A percentile compares a stretch with the other conserved stretches of the same genome.
Evolutionary conservation across 37 sponge, comb jelly and placozoan species (phyloP).

Genomic region (Ephydatia muelleri): DNA sequence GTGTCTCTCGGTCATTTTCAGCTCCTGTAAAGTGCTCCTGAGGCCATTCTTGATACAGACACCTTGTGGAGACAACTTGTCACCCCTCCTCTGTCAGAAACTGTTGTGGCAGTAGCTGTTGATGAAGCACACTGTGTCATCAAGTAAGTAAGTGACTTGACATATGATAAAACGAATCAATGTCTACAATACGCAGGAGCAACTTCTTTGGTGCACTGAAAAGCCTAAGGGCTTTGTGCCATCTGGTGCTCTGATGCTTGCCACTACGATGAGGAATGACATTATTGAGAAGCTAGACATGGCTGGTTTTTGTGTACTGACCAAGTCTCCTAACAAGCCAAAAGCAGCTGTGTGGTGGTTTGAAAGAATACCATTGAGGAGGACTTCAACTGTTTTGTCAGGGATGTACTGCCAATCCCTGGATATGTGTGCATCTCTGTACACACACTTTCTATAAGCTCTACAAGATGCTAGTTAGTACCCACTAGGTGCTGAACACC

Average conservation of each 20-base stretch:
- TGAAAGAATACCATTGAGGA: slow-evolving; percentile 10
- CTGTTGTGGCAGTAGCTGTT: slow-evolving; percentile 32
- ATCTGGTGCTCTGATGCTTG: slow-evolving; percentile 12
- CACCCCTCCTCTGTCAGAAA: not conserved
- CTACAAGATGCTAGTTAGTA: too few species aligned
- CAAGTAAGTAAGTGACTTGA: slow-evolving; percentile 37
- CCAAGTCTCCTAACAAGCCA: slow-evolving; percentile 30
- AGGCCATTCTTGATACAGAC: slow-evolving; percentile 26
- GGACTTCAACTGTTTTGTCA: too few species aligned
- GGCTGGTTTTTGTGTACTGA: slow-evolving; percentile 8
- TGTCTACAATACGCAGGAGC: slow-evolving; percentile 24
- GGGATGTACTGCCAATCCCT: too few species aligned
- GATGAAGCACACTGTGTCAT: slow-evolving; percentile 48
- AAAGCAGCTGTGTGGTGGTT: slow-evolving; percentile 30
- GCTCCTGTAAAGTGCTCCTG: slow-evolving; percentile 32
- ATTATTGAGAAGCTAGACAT: slow-evolving; percentile 27
- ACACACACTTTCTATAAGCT: too few species aligned
- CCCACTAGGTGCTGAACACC: too few species aligned
- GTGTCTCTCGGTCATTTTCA: not conserved
- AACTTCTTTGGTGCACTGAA: slow-evolving; percentile 26
- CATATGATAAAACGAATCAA: not conserved
- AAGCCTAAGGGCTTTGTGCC: slow-evolving; percentile 50
- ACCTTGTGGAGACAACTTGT: slow-evolving; percentile 12
- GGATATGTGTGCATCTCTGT: too few species aligned
- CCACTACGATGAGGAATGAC: slow-evolving; percentile 27